Base-by-base conservation (phyloP, 2,113 vertebrate genomes). In the Copsychus sechellarum region DNA sequence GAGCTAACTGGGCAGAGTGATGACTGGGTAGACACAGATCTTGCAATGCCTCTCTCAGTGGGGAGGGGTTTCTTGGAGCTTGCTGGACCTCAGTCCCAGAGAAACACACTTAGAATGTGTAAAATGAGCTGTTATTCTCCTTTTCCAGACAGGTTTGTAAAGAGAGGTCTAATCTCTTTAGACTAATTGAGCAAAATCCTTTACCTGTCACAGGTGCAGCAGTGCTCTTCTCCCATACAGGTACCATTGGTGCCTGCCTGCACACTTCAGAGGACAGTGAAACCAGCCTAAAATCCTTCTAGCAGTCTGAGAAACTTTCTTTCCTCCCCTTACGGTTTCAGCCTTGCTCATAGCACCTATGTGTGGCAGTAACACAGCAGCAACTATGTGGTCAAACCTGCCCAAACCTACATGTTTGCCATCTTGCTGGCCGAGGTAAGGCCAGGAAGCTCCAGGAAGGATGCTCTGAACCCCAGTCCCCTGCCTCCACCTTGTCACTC, bases 21-120 rank as follows among this genome's bases (percentile, higher is more conserved):
- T 5, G 7, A 16, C n/a, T 67, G 42, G 21, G 14, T 14, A 4
- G 12, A 40, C 1, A 0, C 11, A 58, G n/a, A 18, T 57, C 25
- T 70, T 58, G 26, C 31, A 74, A 88, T 26, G 9, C 7, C 20
- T 72, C 10, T 34, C 2, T 65, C 53, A 42, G 22, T 28, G 24
- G 17, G 23, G 20, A 65, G 8, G 24, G 22, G 9, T 61, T 85
- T 85, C 48, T 80, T 48, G 29, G 10, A 36, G 10, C 14, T 25
- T 74, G 38, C 17, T 79, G 61, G 40, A 40, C 16, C 33, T 82
- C n/a, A 84, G 26, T 6, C 10, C 9, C n/a, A 34, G 34, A 73
- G 26, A 72, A 89, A 51, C 1, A 1, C 61, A 50, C 34, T 58
- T 45, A 43, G 88, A 26, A 5, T 28, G 8, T 65, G 20, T 56